Conservation (phyloP, 2,888 invertebrate species). For the Cheilosia impressa region DNA sequence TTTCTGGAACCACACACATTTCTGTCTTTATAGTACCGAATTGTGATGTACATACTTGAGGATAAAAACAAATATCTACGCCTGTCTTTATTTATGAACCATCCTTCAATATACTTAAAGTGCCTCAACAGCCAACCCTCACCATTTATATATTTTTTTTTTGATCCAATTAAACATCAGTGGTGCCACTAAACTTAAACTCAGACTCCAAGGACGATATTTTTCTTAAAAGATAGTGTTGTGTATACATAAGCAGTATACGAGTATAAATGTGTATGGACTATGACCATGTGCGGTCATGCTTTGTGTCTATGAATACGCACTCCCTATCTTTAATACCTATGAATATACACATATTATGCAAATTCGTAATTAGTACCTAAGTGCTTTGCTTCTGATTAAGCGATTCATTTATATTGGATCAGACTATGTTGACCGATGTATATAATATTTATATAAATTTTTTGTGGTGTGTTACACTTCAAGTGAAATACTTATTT, state of each 20-base stretch:
- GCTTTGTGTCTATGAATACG: constrained; percentile 30
- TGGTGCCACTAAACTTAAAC: constrained; percentile 52
- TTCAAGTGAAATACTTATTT: too few relatives aligned
- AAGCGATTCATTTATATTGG: too few relatives aligned
- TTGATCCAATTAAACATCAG: constrained; percentile 52
- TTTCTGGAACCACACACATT: not conserved
- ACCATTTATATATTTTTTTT: constrained; percentile 17
- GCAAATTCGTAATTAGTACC: not conserved
- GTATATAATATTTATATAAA: too few relatives aligned
- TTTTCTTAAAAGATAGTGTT: constrained; percentile 12
- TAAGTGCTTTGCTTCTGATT: too few relatives aligned
- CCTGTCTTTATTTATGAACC: constrained; percentile 19
- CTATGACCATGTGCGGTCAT: constrained; percentile 41
- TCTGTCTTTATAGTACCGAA: not conserved
- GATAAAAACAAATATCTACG: constrained; percentile 22
- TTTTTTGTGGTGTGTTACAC: too few relatives aligned
- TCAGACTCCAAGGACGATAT: constrained; percentile 31
- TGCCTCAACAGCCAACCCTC: constrained; percentile 9
- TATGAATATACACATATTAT: constrained; percentile 8
- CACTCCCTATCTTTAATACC: constrained; percentile 18
- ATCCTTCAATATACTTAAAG: constrained; percentile 12
- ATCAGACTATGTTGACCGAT: too few relatives aligned
- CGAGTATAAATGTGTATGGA: constrained; percentile 2
- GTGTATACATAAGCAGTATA: not conserved
- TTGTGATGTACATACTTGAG: constrained; percentile 10